A percentile compares a stretch with the other conserved stretches of the same genome.
Conservation (phyloP, 2,888 invertebrate species). For the Macropis europaea region DNA sequence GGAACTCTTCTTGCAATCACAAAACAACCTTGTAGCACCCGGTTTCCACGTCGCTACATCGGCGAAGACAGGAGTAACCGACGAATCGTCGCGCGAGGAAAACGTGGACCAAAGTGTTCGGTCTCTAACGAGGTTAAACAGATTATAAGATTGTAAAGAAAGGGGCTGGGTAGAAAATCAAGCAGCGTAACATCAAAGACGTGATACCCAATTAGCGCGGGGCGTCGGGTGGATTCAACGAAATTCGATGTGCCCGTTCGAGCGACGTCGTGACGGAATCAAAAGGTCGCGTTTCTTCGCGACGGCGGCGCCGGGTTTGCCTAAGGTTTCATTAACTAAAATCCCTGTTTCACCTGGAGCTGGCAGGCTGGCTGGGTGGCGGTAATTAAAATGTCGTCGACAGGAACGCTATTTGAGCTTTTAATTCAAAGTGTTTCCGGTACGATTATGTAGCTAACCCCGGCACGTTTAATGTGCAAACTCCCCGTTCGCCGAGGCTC, state of each 20-base stretch:
- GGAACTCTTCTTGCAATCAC: too few relatives aligned
- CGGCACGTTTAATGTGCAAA: conserved; percentile 14
- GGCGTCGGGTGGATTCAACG: conserved; percentile 18
- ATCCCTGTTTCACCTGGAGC: conserved; percentile 32
- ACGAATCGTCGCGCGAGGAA: too few relatives aligned
- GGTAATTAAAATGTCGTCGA: conserved; percentile 45
- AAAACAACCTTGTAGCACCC: too few relatives aligned
- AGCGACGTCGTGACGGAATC: not conserved
- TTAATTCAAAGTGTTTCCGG: conserved; percentile 32
- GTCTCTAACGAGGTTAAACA: conserved; percentile 15
- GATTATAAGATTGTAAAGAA: conserved; percentile 7
- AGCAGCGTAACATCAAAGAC: conserved; percentile 37
- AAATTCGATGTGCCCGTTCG: conserved; percentile 1
- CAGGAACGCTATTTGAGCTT: conserved; percentile 31
- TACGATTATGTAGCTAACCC: conserved; percentile 22
- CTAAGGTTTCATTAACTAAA: conserved; percentile 48
- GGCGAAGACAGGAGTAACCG: too few relatives aligned
- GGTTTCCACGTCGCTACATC: too few relatives aligned
- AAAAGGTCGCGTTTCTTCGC: conserved; percentile 26
- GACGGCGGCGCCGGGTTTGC: conserved; percentile 12
- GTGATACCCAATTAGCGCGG: conserved; percentile 39
- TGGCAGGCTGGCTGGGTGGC: conserved; percentile 14
- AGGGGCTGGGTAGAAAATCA: conserved; percentile 24
- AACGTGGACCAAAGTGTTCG: not conserved
- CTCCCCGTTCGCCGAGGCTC: conserved; percentile 6